Percentiles rank a stretch among this genome's conserved stretches.
phyloP scores from a whole-genome alignment of 2,888 invertebrate species.

The Mythimna loreyi region DNA sequence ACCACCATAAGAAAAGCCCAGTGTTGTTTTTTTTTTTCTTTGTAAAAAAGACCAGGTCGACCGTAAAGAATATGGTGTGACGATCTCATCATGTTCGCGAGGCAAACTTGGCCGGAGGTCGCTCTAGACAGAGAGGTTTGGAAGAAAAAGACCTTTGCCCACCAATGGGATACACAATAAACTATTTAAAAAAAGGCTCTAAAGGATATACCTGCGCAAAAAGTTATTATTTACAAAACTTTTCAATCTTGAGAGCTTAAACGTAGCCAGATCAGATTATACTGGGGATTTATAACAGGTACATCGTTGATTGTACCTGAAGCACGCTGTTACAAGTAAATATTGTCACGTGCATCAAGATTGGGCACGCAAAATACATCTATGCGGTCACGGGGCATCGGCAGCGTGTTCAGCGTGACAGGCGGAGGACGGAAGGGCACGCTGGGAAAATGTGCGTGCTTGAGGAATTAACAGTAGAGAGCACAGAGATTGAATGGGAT shows the following conservation, averaged over 20 bases:
- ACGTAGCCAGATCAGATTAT: background rate
- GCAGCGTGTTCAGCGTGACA: conserved; percentile 64
- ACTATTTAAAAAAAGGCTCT: no score
- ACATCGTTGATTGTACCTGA: conserved; percentile 12
- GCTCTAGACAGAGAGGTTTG: no score
- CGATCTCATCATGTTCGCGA: no score
- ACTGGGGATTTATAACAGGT: background rate
- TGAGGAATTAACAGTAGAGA: conserved; percentile 30
- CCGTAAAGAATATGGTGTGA: no score
- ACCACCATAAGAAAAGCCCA: no score
- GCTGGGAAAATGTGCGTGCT: conserved; percentile 40
- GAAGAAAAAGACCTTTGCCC: no score
- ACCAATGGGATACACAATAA: no score
- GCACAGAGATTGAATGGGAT: no score
- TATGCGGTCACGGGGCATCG: conserved; percentile 60
- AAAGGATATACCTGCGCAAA: no score
- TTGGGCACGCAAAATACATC: conserved; percentile 73
- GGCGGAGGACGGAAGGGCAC: conserved; percentile 35
- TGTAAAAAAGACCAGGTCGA: no score
- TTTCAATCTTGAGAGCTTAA: background rate
- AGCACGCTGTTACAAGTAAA: conserved; percentile 52
- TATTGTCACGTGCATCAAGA: conserved; percentile 80
- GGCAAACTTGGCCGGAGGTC: no score
- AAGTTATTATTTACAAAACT: background rate
- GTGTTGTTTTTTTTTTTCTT: no score